These are phyloP conservation scores for Thunnus maccoyii DNA, from an alignment of 2,113 vertebrate species.

Conservation along the genomic window DNA sequence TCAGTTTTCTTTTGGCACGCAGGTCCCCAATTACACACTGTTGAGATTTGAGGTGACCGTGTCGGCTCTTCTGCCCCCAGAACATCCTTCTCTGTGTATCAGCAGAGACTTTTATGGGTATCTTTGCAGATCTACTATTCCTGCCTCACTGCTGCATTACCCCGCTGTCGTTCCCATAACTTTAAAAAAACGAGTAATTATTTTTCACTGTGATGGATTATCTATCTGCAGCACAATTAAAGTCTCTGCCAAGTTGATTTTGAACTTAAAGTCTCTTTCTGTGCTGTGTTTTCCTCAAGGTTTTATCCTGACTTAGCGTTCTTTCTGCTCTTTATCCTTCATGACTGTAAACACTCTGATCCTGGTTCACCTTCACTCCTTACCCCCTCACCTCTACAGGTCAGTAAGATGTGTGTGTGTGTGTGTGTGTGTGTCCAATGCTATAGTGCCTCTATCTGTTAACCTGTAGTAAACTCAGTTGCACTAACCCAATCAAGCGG, in stretches of 20 bases:
- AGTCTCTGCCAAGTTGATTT: not conserved
- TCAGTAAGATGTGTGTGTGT: not conserved
- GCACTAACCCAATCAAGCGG: not conserved
- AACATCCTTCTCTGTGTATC: too few species aligned
- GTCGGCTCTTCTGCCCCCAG: too few species aligned
- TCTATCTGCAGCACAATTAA: not conserved
- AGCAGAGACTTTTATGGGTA: too few species aligned
- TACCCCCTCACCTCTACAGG: constrained; percentile 5
- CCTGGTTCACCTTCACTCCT: constrained; percentile 38
- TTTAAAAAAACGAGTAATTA: not conserved
- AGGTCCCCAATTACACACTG: too few species aligned
- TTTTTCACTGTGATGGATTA: not conserved
- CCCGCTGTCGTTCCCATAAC: too few species aligned
- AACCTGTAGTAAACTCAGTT: constrained; percentile 8
- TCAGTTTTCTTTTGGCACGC: too few species aligned
- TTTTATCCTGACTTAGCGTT: not conserved
- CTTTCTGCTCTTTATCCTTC: constrained; percentile 8
- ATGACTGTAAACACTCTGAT: constrained; percentile 15
- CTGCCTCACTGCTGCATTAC: not conserved
- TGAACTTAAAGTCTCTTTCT: not conserved
- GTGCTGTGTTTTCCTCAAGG: not conserved
- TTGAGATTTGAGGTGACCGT: too few species aligned
- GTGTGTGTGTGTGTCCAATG: not conserved
- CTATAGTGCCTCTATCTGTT: not conserved
- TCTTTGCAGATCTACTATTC: too few species aligned